phyloP scores from a whole-genome alignment of 2,888 invertebrate species.

The Drosophila diplacantha region DNA sequence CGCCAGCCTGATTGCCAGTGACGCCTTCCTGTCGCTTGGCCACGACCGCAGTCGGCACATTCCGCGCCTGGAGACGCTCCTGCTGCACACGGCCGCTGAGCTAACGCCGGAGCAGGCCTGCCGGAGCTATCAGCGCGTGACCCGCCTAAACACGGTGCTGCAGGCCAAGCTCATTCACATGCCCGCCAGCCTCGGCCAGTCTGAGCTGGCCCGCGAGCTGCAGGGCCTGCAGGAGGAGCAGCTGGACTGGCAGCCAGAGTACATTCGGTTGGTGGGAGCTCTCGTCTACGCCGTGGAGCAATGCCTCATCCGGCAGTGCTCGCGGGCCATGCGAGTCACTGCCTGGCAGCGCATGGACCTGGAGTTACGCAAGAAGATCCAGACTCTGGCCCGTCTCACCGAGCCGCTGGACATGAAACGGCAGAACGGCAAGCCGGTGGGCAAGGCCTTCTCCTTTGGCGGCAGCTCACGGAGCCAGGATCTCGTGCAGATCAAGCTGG shows the following conservation, averaged over 20 bases:
- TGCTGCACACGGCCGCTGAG: constrained; percentile 87
- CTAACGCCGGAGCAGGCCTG: constrained; percentile 90
- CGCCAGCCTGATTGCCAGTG: constrained; percentile 84
- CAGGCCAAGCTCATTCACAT: constrained; percentile 77
- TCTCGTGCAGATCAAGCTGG: constrained; percentile 77
- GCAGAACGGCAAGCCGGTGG: constrained; percentile 66
- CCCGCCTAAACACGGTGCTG: constrained; percentile 76
- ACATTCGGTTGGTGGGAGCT: constrained; percentile 81
- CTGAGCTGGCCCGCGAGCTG: constrained; percentile 74
- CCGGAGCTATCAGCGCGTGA: constrained; percentile 82
- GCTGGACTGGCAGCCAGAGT: constrained; percentile 79
- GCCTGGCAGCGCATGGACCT: constrained; percentile 83
- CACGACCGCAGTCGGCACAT: constrained; percentile 86
- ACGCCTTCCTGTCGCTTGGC: constrained; percentile 83
- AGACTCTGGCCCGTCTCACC: constrained; percentile 81
- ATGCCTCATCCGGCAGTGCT: constrained; percentile 84
- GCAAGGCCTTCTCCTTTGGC: constrained; percentile 76
- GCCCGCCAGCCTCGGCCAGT: constrained; percentile 74
- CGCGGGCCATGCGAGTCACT: constrained; percentile 81
- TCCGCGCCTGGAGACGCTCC: constrained; percentile 86
- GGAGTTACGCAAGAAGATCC: constrained; percentile 81
- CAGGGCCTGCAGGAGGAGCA: constrained; percentile 77
- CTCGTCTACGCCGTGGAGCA: constrained; percentile 84
- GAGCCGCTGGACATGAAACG: constrained; percentile 75
- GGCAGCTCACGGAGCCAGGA: constrained; percentile 77